Evolutionary conservation across 1,140 invertebrate genomes (phyloP).

Genomic region (Anastatus disparis): DNA sequence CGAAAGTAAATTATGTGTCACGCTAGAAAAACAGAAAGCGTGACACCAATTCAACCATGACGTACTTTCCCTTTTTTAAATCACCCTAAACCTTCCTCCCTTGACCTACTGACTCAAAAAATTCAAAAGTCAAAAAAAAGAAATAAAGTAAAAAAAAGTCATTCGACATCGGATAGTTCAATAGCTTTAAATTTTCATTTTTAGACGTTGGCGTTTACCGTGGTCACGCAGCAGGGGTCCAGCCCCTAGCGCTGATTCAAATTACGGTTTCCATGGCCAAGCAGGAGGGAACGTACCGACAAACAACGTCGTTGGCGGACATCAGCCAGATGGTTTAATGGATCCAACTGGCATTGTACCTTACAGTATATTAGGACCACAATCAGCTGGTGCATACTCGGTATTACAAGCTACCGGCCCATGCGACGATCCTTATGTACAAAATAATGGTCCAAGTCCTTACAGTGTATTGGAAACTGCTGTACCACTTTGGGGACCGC

Average conservation of each 20-base stretch:
- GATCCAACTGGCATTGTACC: slow-evolving; percentile 38
- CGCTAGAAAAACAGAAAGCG: neutral
- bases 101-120: neutral
- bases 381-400: slow-evolving; percentile 59
- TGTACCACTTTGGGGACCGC: slow-evolving; percentile 76
- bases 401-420: slow-evolving; percentile 54
- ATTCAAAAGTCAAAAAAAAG: too few relatives aligned
- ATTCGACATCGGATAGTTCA: neutral
- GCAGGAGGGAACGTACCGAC: slow-evolving; percentile 53
- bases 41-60: neutral
- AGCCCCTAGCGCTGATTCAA: slow-evolving; percentile 71
- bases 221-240: slow-evolving; percentile 64
- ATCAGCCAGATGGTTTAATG: slow-evolving; percentile 39
- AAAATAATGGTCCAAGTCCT: slow-evolving; percentile 45
- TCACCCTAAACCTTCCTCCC: neutral
- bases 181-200: too few relatives aligned
- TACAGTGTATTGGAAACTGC: slow-evolving; percentile 69
- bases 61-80: neutral
- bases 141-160: neutral
- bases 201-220: slow-evolving; percentile 62
- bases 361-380: slow-evolving; percentile 58
- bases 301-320: slow-evolving; percentile 30
- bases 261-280: slow-evolving; percentile 72
- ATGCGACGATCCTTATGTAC: slow-evolving; percentile 24
- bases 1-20: slow-evolving; percentile 2